phyloP scores from a whole-genome alignment of 2,888 invertebrate species.

The Cheilosia urbana region DNA sequence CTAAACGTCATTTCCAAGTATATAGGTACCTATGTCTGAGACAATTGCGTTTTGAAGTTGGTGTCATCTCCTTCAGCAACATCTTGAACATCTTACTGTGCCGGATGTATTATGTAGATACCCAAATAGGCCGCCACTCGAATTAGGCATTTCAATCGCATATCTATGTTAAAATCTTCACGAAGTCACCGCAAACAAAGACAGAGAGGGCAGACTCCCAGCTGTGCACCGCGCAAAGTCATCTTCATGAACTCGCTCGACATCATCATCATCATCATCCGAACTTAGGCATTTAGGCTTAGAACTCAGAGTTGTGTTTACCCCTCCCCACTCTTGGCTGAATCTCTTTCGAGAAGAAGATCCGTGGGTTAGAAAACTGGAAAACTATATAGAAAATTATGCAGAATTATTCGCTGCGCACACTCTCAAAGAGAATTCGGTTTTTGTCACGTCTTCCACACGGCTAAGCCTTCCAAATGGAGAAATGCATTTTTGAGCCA shows the following conservation, averaged over 20 bases:
- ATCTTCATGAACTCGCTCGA: slow-evolving; percentile 47
- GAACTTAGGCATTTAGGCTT: slow-evolving; percentile 47
- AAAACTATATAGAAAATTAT: slow-evolving; percentile 52
- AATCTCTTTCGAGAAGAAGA: slow-evolving; percentile 31
- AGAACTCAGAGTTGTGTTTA: slow-evolving; percentile 23
- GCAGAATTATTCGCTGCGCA: slow-evolving; percentile 75
- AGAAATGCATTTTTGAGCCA: slow-evolving; percentile 70
- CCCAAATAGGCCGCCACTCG: slow-evolving; percentile 59
- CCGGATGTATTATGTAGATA: slow-evolving; percentile 45
- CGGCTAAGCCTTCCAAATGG: slow-evolving; percentile 45
- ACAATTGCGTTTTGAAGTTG: slow-evolving; percentile 1
- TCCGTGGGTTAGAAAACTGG: slow-evolving; percentile 50
- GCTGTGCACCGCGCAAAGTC: slow-evolving; percentile 55
- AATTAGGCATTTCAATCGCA: slow-evolving; percentile 67
- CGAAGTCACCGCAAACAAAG: slow-evolving; percentile 41
- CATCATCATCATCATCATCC: slow-evolving; percentile 49
- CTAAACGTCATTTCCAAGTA: background rate
- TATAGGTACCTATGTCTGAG: background rate
- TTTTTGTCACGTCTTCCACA: slow-evolving; percentile 69
- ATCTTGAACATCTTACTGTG: slow-evolving; percentile 28
- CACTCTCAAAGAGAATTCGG: slow-evolving; percentile 57
- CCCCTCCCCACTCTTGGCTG: background rate
- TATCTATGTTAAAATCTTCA: slow-evolving; percentile 74
- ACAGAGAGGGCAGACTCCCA: slow-evolving; percentile 39
- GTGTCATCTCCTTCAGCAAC: background rate